phyloP scores from a whole-genome alignment of 1,140 invertebrate species.

The Lepidurus packardi region DNA sequence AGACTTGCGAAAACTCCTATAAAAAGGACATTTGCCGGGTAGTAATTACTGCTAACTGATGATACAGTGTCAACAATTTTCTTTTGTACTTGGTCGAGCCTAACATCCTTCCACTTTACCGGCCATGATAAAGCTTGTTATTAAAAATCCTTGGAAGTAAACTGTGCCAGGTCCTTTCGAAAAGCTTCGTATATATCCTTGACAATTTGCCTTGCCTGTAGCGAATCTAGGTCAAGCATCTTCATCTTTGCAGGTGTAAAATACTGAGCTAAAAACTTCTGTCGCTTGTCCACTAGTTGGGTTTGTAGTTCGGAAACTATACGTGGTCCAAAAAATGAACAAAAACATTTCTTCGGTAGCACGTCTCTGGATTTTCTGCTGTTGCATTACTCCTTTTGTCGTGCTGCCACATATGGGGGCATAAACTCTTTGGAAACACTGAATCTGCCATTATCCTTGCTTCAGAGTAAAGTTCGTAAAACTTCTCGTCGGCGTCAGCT shows the following conservation, averaged over 20 bases:
- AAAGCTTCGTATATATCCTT: slow-evolving; percentile 5
- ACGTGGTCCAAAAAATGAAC: too few species aligned
- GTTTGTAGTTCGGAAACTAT: too few species aligned
- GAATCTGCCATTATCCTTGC: background rate
- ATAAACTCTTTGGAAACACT: background rate
- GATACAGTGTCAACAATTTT: background rate
- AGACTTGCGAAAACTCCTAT: slow-evolving; percentile 38
- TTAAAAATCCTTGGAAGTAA: background rate
- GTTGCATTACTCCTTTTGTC: background rate
- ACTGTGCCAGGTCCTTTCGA: slow-evolving; percentile 7
- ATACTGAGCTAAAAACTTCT: too few species aligned
- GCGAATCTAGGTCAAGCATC: background rate
- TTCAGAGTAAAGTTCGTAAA: background rate
- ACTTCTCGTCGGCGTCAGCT: slow-evolving; percentile 7
- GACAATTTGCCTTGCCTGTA: background rate
- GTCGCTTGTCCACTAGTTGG: too few species aligned
- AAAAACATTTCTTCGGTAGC: too few species aligned
- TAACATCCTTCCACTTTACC: background rate
- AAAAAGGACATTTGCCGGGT: slow-evolving; percentile 35
- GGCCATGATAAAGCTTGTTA: background rate
- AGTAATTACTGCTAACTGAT: slow-evolving; percentile 33
- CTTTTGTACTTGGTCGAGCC: background rate
- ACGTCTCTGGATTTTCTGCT: too few species aligned
- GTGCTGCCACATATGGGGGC: background rate
- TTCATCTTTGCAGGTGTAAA: background rate